Percentiles rank a stretch among this genome's conserved stretches.
phyloP scores from a whole-genome alignment of 2,113 vertebrate species.

The Pituophis catenifer region DNA sequence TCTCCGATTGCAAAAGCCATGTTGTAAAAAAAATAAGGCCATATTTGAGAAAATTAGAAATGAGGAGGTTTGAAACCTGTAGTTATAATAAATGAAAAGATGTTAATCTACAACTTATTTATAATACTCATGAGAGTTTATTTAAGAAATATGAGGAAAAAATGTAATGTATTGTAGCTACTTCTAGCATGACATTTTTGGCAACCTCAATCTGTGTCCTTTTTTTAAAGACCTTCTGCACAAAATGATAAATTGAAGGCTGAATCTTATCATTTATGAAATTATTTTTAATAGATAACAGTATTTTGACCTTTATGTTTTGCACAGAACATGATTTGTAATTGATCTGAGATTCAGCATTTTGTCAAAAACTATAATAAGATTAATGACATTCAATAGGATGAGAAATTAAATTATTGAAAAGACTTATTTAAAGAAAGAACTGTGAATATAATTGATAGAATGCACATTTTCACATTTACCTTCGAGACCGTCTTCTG shows the following conservation, averaged over 20 bases:
- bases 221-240: not conserved
- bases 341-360: constrained; percentile 16
- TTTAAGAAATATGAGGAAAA: not conserved
- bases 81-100: not conserved
- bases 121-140: not conserved
- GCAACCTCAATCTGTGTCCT: not conserved
- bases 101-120: not conserved
- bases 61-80: not conserved
- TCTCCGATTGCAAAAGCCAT: not conserved
- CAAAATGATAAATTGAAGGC: not conserved
- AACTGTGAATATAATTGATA: not conserved
- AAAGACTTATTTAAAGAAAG: not conserved
- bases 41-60: not conserved
- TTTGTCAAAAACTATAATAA: not conserved
- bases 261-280: not conserved
- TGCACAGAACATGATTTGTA: not conserved
- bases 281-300: not conserved
- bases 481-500: too few species aligned
- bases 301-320: not conserved
- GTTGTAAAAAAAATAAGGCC: not conserved
- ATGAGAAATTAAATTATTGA: not conserved
- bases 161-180: not conserved
- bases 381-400: not conserved
- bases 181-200: not conserved
- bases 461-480: not conserved